Percentiles rank a stretch among this genome's conserved stretches.
phyloP scores from a whole-genome alignment of 2,113 vertebrate genomes.

The Phylloscopus trochiloides region DNA sequence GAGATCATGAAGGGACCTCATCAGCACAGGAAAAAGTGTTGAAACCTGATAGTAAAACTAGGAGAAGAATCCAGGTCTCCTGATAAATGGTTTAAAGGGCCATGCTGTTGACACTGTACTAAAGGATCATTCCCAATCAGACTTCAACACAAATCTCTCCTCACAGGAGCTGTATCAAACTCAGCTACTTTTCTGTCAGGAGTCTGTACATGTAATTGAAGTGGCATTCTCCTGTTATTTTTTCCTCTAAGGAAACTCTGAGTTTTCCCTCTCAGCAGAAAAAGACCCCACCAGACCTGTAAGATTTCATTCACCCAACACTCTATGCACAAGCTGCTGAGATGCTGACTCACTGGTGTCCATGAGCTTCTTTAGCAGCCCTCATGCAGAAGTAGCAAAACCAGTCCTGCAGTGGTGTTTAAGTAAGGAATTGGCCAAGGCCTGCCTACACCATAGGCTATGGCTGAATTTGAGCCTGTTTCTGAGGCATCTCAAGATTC shows the following conservation, averaged over 20 bases:
- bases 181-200: not conserved
- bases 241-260: not conserved
- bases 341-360: not conserved
- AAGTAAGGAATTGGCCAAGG: not conserved
- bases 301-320: not conserved
- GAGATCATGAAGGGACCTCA: not conserved
- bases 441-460: not conserved
- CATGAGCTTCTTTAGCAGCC: not conserved
- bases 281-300: not conserved
- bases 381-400: not conserved
- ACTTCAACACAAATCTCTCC: not conserved
- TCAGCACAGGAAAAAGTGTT: not conserved
- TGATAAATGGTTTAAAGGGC: not conserved
- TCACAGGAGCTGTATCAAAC: not conserved
- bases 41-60: not conserved
- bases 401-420: accelerated
- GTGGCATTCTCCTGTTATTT: not conserved
- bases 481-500: not conserved
- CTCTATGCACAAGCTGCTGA: not conserved
- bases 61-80: not conserved
- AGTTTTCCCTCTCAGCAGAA: not conserved
- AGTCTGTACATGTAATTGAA: not conserved
- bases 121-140: not conserved
- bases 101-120: accelerated
- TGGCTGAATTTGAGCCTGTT: not conserved